A percentile compares a stretch with the other conserved stretches of the same genome.
Evolutionary conservation across 2,113 vertebrate genomes (phyloP).

Genomic region (Tringa solitaria): DNA sequence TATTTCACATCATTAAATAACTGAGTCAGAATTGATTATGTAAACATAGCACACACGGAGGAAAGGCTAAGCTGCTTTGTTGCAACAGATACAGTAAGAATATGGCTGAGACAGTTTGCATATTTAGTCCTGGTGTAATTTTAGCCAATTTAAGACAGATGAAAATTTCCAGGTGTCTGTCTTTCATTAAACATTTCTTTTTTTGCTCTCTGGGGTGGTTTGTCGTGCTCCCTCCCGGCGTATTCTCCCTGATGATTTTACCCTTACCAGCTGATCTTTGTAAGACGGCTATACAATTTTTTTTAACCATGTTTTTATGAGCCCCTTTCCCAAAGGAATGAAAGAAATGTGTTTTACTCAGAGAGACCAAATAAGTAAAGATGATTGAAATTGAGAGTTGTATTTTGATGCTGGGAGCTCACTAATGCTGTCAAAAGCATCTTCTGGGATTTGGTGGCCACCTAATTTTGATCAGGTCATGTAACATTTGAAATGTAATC

Average conservation of each 20-base stretch:
- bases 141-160: not conserved
- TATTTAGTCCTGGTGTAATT: not conserved
- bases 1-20: conserved; percentile 63
- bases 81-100: not conserved
- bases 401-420: not conserved
- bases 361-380: not conserved
- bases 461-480: not conserved
- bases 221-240: not conserved
- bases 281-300: not conserved
- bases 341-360: not conserved
- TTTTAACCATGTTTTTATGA: not conserved
- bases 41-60: conserved; percentile 23
- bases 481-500: not conserved
- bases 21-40: conserved; percentile 24
- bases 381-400: not conserved
- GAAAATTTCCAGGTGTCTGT: not conserved
- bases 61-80: not conserved
- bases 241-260: not conserved
- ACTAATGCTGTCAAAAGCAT: not conserved
- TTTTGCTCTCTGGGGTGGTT: not conserved
- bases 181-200: not conserved
- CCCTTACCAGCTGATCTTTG: not conserved
- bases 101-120: not conserved
- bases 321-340: not conserved
- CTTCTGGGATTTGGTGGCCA: not conserved